phyloP scores from a whole-genome alignment of 2,888 invertebrate genomes.

The Athalia rosae region DNA sequence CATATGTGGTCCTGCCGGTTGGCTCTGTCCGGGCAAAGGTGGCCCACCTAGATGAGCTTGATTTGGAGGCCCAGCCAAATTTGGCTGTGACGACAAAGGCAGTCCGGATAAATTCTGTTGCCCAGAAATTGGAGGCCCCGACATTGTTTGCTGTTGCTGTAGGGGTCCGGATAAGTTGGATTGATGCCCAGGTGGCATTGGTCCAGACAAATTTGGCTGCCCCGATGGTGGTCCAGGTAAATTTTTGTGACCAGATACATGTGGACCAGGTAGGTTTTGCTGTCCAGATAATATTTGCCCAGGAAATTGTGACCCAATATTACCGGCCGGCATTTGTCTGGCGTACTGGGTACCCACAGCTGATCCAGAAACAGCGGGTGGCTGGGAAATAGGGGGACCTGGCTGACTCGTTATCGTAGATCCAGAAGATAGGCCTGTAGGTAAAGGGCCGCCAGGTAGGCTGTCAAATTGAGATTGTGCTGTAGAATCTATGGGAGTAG shows the following conservation, averaged over 20 bases:
- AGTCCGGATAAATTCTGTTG: conserved; percentile 49
- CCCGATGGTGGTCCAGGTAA: conserved; percentile 55
- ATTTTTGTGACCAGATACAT: conserved; percentile 54
- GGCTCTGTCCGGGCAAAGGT: conserved; percentile 50
- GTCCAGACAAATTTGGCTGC: conserved; percentile 50
- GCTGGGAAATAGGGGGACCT: conserved; percentile 54
- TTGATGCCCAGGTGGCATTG: neutral
- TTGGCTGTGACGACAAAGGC: conserved; percentile 53
- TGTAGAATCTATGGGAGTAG: conserved; percentile 49
- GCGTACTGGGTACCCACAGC: conserved; percentile 52
- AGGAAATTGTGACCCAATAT: conserved; percentile 25
- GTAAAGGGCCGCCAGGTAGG: conserved; percentile 44
- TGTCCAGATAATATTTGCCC: conserved; percentile 41
- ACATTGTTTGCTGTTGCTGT: conserved; percentile 22
- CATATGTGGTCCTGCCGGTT: conserved; percentile 15
- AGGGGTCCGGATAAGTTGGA: conserved; percentile 60
- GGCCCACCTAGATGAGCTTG: conserved; percentile 43
- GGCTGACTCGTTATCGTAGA: conserved; percentile 48
- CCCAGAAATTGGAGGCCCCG: conserved; percentile 34
- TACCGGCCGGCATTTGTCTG: conserved; percentile 42
- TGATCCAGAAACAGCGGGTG: conserved; percentile 60
- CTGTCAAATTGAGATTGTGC: conserved; percentile 46
- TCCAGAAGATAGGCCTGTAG: conserved; percentile 32
- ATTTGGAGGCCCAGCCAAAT: conserved; percentile 47
- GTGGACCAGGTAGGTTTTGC: conserved; percentile 31